Percentiles rank a stretch among this genome's conserved stretches.
Evolutionary conservation across 1,140 invertebrate genomes (phyloP).

Genomic region (Nilaparvata lugens): DNA sequence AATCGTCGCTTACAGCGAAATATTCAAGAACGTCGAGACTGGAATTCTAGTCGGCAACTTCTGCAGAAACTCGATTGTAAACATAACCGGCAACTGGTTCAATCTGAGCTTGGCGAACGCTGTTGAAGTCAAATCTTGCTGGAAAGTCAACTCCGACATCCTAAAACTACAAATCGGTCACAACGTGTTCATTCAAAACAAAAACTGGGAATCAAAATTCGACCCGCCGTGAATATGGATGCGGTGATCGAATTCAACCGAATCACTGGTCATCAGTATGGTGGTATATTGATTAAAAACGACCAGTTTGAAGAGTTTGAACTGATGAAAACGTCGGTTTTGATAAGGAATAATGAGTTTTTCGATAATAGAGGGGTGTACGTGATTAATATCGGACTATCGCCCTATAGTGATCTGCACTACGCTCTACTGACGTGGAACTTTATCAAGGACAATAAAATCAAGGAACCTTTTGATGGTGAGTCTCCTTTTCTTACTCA

Average conservation of each 20-base stretch:
- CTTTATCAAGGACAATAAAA: slow-evolving; percentile 74
- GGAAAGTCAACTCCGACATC: slow-evolving; percentile 37
- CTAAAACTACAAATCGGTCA: slow-evolving; percentile 70
- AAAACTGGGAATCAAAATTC: slow-evolving; percentile 65
- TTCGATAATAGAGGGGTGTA: slow-evolving; percentile 76
- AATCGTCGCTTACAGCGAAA: slow-evolving; percentile 74
- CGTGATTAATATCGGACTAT: slow-evolving; percentile 77
- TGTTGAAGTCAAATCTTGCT: slow-evolving; percentile 65
- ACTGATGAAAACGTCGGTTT: slow-evolving; percentile 55
- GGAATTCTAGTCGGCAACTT: slow-evolving; percentile 75
- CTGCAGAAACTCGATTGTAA: slow-evolving; percentile 54
- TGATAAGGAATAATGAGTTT: slow-evolving; percentile 85
- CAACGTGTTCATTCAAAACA: slow-evolving; percentile 70
- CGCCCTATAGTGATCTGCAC: slow-evolving; percentile 74
- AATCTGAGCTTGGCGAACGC: slow-evolving; percentile 64
- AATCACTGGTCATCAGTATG: slow-evolving; percentile 71
- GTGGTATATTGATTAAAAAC: slow-evolving; percentile 82
- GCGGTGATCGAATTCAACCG: slow-evolving; percentile 78
- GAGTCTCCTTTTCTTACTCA: slow-evolving; percentile 1
- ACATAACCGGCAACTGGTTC: slow-evolving; percentile 79
- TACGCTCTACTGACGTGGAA: slow-evolving; percentile 80
- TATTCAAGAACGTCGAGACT: slow-evolving; percentile 72
- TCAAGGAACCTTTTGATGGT: slow-evolving; percentile 75
- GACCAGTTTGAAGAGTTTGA: slow-evolving; percentile 59
- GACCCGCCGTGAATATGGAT: slow-evolving; percentile 74